Evolutionary conservation across 2,113 vertebrate genomes (phyloP).

Genomic region (Canis aureus): DNA sequence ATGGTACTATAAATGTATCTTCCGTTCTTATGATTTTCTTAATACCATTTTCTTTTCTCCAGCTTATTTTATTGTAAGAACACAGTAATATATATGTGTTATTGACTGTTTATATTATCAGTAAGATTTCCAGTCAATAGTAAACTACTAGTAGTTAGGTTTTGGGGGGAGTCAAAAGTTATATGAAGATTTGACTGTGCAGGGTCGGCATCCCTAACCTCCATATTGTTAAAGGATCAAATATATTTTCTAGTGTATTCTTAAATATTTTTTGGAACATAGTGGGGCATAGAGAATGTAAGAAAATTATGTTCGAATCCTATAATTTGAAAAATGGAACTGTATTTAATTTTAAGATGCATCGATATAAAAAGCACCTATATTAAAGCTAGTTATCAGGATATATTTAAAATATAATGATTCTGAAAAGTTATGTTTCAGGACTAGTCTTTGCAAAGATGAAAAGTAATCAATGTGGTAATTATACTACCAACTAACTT

Average conservation of each 20-base stretch:
- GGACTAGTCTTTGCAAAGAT: neutral
- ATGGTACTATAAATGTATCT: neutral
- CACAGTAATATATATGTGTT: neutral
- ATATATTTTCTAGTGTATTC: neutral
- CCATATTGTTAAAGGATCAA: neutral
- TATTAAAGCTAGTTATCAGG: neutral
- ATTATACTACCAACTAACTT: constrained; percentile 12
- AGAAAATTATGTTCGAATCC: constrained; percentile 34
- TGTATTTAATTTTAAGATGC: neutral
- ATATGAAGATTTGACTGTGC: neutral
- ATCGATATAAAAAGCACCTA: constrained; percentile 24
- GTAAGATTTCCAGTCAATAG: neutral
- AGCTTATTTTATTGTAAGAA: neutral
- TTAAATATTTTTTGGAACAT: constrained; percentile 12
- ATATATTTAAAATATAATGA: constrained; percentile 53
- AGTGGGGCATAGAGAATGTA: neutral
- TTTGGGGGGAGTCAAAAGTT: neutral
- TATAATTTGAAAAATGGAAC: constrained; percentile 18
- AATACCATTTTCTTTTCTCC: neutral
- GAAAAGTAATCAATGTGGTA: neutral
- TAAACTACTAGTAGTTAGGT: neutral
- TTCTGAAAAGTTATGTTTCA: constrained; percentile 37
- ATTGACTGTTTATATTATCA: neutral
- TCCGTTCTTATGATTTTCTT: neutral
- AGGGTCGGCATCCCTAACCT: neutral